phyloP scores from a whole-genome alignment of 2,797 vertebrate genomes.

The Arnoldichthys spilopterus region DNA sequence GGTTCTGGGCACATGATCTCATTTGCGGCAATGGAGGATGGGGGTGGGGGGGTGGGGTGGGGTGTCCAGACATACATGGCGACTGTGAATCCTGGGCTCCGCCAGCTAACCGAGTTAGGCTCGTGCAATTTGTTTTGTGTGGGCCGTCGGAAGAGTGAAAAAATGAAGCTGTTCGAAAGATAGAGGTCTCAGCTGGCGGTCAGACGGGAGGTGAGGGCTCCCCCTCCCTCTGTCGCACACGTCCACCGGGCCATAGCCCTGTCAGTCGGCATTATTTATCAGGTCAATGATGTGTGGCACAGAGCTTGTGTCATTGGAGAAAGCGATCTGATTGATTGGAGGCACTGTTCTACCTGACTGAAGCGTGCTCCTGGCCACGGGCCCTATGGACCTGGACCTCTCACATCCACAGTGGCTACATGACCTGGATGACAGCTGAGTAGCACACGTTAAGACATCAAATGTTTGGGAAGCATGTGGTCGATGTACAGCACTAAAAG shows the following conservation, averaged over 20 bases:
- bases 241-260: conserved; percentile 78
- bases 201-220: conserved; percentile 53
- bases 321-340: conserved; percentile 82
- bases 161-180: conserved; percentile 49
- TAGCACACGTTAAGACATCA: conserved; percentile 16
- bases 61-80: conserved; percentile 50
- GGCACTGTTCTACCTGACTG: conserved; percentile 71
- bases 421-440: conserved; percentile 7
- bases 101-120: conserved; percentile 61
- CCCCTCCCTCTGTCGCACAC: conserved; percentile 56
- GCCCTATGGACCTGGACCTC: conserved; percentile 20
- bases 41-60: conserved; percentile 3
- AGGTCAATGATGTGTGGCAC: conserved; percentile 73
- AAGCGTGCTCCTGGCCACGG: conserved; percentile 46
- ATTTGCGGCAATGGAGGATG: conserved; percentile 42
- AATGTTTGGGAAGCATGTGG: conserved; percentile 8
- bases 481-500: not conserved
- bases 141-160: conserved; percentile 41
- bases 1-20: conserved; percentile 49
- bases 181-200: conserved; percentile 67
- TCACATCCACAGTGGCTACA: not conserved
- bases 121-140: conserved; percentile 53
- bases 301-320: conserved; percentile 73
- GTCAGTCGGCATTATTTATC: conserved; percentile 80
- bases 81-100: conserved; percentile 52